Percentiles rank a stretch among this genome's conserved stretches.
phyloP scores from a whole-genome alignment of 1,140 invertebrate species.

The Aphidius gifuensis region DNA sequence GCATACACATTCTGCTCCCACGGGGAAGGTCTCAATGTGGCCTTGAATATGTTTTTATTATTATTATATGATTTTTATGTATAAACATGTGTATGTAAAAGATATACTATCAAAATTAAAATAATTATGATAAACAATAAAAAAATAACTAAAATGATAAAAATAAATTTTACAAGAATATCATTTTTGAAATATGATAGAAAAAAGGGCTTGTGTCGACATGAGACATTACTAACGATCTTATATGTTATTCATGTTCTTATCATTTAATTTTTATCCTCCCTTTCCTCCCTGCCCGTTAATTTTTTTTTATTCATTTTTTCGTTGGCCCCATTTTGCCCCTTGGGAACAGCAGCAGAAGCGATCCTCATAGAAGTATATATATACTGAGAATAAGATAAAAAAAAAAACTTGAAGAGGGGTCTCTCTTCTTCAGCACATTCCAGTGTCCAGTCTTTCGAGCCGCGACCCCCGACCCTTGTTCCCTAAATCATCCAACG shows the following conservation, averaged over 20 bases:
- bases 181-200: too few relatives aligned
- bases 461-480: slow-evolving; percentile 51
- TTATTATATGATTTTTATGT: not conserved
- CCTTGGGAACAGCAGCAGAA: slow-evolving; percentile 18
- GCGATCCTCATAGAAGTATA: not conserved
- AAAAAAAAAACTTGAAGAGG: slow-evolving; percentile 25
- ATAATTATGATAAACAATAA: not conserved
- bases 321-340: not conserved
- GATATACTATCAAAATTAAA: not conserved
- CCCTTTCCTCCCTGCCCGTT: not conserved
- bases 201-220: slow-evolving; percentile 14
- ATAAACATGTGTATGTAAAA: not conserved
- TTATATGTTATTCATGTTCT: slow-evolving; percentile 50
- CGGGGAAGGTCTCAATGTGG: not conserved
- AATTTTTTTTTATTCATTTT: slow-evolving; percentile 13
- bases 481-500: slow-evolving; percentile 55
- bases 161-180: too few relatives aligned
- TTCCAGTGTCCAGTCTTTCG: slow-evolving; percentile 46
- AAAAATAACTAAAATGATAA: not conserved
- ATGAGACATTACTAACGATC: slow-evolving; percentile 40
- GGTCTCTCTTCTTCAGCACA: slow-evolving; percentile 42
- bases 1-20: slow-evolving; percentile 6
- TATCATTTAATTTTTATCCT: slow-evolving; percentile 44
- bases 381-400: slow-evolving; percentile 6
- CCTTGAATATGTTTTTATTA: not conserved